A percentile compares a stretch with the other conserved stretches of the same genome.
These are phyloP conservation scores for Macrosiphum euphorbiae DNA, from an alignment of 2,888 invertebrate species.

Conservation along the genomic window DNA sequence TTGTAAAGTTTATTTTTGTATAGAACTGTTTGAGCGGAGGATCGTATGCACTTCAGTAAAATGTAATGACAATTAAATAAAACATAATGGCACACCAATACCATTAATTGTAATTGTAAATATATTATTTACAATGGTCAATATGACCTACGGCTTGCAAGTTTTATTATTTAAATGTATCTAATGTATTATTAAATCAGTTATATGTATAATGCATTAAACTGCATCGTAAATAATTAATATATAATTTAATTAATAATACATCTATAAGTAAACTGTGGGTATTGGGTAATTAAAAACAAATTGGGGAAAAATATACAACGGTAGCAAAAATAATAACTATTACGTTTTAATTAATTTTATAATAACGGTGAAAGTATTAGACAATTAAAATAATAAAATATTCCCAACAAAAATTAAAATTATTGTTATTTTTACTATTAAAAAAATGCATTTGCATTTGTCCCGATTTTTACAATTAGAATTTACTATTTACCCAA, in stretches of 20 bases:
- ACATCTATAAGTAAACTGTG: background rate
- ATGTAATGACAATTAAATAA: background rate
- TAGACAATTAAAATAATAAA: background rate
- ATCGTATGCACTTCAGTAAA: background rate
- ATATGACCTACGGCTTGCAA: background rate
- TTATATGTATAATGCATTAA: background rate
- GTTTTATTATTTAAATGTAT: background rate
- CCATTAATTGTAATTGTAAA: background rate
- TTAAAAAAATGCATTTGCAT: background rate
- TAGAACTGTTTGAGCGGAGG: background rate
- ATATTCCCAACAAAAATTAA: background rate
- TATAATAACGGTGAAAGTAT: background rate
- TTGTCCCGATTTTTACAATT: background rate
- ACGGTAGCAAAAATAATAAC: background rate
- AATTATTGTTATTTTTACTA: background rate
- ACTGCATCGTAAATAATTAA: background rate
- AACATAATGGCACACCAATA: background rate
- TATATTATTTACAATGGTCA: background rate
- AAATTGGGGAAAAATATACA: background rate
- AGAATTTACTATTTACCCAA: background rate
- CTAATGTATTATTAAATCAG: background rate
- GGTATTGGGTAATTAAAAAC: background rate
- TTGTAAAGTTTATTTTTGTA: background rate
- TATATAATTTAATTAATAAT: background rate
- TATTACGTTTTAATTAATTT: background rate